phyloP scores from a whole-genome alignment of 2,888 invertebrate genomes.

The Aquatica leii region DNA sequence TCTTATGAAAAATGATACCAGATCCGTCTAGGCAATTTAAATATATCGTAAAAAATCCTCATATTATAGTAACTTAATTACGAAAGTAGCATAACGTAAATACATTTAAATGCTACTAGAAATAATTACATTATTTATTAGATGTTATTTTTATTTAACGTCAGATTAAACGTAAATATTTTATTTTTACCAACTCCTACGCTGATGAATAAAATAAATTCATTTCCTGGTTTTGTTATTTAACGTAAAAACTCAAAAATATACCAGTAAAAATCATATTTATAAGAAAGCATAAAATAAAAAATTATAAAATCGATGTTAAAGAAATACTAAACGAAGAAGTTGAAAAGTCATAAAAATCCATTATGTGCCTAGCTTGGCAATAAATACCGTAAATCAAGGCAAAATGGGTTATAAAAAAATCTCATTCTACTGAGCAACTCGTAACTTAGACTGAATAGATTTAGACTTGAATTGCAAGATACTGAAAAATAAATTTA shows the following conservation, averaged over 20 bases:
- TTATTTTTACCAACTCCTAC: too few relatives aligned
- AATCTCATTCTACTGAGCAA: background rate
- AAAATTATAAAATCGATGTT: background rate
- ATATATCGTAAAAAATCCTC: too few relatives aligned
- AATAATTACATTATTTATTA: too few relatives aligned
- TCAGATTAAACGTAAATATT: too few relatives aligned
- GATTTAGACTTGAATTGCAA: constrained; percentile 6
- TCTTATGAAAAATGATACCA: background rate
- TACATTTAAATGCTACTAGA: too few relatives aligned
- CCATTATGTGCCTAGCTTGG: constrained; percentile 10
- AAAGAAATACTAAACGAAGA: constrained; percentile 3
- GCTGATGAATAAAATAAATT: too few relatives aligned
- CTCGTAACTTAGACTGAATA: constrained; percentile 1
- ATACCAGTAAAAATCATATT: background rate
- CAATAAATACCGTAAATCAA: constrained; percentile 10
- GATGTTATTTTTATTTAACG: too few relatives aligned
- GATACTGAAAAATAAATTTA: background rate
- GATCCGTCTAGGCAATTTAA: background rate
- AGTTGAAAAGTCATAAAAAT: constrained; percentile 11
- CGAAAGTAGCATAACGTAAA: too few relatives aligned
- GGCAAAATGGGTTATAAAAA: constrained; percentile 10
- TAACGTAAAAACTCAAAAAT: too few relatives aligned
- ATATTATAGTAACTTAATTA: too few relatives aligned
- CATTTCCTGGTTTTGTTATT: too few relatives aligned
- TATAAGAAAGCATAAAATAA: background rate